Evolutionary conservation across 2,888 invertebrate species (phyloP), one percentile per base, ranked within the genome.

Genomic region (Ormyrus rosae): DNA sequence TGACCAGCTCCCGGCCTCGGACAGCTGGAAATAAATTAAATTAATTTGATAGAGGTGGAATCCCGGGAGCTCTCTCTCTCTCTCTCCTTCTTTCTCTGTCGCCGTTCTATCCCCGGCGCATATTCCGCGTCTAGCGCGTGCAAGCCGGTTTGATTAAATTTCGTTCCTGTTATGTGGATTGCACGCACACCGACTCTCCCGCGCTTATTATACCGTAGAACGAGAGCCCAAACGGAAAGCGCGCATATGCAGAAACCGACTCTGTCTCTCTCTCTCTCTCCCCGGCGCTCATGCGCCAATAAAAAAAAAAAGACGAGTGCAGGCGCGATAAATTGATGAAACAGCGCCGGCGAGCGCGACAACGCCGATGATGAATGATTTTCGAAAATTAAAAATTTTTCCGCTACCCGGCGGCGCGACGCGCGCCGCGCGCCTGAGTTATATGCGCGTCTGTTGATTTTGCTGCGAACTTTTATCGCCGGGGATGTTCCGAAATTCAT

Each of bases 11-110:
- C 81, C 73, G 83, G 84, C 81, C 81, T 86, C 85, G 85, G 87
- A 88, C 87, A 87, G 87, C 85, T 78, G 84, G 85, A 87, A 87
- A 87, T 89, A 89, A 89, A 89, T 89, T 87, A 88, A 89, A 90
- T 89, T 89, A 89, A 89, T 89, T 89, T 88, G 87, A 89, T 87
- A 86, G 86, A 87, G 86, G 85, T 84, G 86, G 83, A 86, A 87
- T 85, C 82, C 82, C 81, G 76, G 83, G 80, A 72, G 81, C 80
- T 70, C 74, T 67, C 70, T 67, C 75, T 60, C 80, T 70, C 55
- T 67, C 78, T 55, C 78, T 71, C 70, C 77, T 78, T 81, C 76
- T 58, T 67, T 80, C 81, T 75, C 80, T 74, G 70, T 69, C 50
- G 69, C 67, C 51, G 68, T 82, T 83, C 82, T 69, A 75, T 83